Base-by-base conservation (phyloP, 2,888 invertebrate species). In the Agrypnus murinus region DNA sequence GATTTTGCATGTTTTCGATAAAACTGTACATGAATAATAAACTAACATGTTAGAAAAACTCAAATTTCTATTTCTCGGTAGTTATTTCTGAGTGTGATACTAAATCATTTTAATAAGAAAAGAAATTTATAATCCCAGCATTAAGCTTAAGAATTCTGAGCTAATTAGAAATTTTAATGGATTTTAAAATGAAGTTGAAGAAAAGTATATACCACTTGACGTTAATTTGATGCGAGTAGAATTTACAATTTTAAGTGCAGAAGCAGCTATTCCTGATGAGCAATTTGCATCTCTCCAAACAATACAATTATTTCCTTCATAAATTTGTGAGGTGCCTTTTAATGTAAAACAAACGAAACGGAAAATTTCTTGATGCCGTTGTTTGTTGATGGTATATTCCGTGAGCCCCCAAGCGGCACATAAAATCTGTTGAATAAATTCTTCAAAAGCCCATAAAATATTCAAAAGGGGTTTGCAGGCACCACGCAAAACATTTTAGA, bases 381-480 rank as follows among this genome's bases (percentile, higher is more conserved):
- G 43, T 43, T 43, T 43, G 43, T 15, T 15, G 15, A 43, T 12
- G 14, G 14, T 43, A 43, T 46, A 19, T 10, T 46, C 8, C 10
- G 17, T 46, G n/a, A 46, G 9, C 46, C 46, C 46, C 46, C 46
- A 17, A 46, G 46, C 46, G 15, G 43, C 14, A 43, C 15, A 14
- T 43, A 43, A 46, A 46, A 46, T 46, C 46, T 46, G 46, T 46
- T 46, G 17, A 46, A 46, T 46, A 46, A 46, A 46, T 46, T 46
- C 15, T 19, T 46, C 46, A 46, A 17, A 46, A 19, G 46, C 46
- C 19, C 19, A 46, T 46, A 17, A 46, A 46, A 46, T 46, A 46
- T 46, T 46, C 46, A 46, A 19, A 46, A 46, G 46, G 46, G 46
- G 15, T 46, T 19, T 46, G 46, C 19, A 19, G 7, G 46, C 46